Evolutionary conservation across 2,113 vertebrate genomes (phyloP).

Genomic region (Raja brachyura): DNA sequence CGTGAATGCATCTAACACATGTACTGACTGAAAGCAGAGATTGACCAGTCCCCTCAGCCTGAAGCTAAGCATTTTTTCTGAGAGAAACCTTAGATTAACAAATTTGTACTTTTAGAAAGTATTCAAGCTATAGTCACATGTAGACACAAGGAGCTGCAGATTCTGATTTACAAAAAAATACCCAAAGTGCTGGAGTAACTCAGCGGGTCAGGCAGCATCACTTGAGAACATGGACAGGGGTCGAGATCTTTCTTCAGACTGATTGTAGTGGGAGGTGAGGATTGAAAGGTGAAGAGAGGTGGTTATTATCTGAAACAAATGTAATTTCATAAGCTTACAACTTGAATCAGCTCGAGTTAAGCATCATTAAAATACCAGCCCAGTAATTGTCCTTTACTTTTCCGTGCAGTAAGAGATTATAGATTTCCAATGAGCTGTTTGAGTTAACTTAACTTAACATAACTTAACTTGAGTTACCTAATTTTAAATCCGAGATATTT

Average conservation of each 20-base stretch:
- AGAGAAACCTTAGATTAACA: too few species aligned
- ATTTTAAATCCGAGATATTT: constrained; percentile 5
- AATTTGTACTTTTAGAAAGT: neutral
- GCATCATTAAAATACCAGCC: constrained; percentile 14
- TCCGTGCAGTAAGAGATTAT: neutral
- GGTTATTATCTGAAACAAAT: neutral
- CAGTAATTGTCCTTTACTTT: neutral
- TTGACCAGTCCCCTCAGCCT: neutral
- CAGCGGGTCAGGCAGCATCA: too few species aligned
- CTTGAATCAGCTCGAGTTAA: neutral
- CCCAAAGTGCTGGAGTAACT: too few species aligned
- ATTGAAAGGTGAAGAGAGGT: too few species aligned
- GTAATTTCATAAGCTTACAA: constrained; percentile 4
- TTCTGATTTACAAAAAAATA: too few species aligned
- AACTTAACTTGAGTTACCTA: neutral
- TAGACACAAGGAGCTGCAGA: too few species aligned
- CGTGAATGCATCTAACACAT: neutral
- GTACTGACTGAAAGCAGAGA: neutral
- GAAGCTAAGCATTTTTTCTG: neutral
- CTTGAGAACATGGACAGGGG: too few species aligned
- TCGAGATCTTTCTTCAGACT: too few species aligned
- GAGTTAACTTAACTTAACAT: constrained; percentile 5
- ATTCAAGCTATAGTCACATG: neutral
- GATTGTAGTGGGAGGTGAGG: too few species aligned
- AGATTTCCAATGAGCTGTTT: constrained; percentile 2